phyloP scores from a whole-genome alignment of 2,113 vertebrate species.

The Sprattus sprattus region DNA sequence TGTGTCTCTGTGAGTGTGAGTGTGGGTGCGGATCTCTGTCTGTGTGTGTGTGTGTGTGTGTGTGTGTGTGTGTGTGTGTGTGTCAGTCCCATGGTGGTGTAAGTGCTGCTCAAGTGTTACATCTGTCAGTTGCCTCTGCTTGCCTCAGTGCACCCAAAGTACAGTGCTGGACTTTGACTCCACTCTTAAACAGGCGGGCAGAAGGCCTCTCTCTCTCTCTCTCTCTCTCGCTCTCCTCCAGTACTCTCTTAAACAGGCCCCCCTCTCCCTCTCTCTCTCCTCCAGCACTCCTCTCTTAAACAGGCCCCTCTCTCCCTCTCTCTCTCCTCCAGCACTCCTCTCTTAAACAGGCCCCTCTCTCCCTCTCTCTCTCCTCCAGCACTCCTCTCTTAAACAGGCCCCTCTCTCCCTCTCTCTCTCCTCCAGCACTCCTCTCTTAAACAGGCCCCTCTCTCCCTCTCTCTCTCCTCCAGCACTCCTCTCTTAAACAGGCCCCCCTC shows the following conservation, averaged over 20 bases:
- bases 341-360: background rate
- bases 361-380: background rate
- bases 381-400: background rate
- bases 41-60: background rate
- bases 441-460: too few species aligned
- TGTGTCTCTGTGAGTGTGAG: background rate
- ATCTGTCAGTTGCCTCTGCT: background rate
- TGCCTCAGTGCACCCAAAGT: background rate
- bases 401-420: background rate
- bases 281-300: background rate
- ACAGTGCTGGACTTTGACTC: background rate
- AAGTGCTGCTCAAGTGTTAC: background rate
- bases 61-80: slow-evolving; percentile 1
- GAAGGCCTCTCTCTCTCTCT: background rate
- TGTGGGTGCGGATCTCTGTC: too few species aligned
- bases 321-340: background rate
- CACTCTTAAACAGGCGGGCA: background rate
- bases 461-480: background rate
- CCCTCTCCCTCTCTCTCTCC: too few species aligned
- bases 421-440: too few species aligned
- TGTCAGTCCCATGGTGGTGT: background rate
- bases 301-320: background rate
- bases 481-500: background rate
- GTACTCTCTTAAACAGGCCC: background rate
- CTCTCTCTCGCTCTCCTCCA: background rate